Evolutionary conservation across 1,140 invertebrate species (phyloP).

Genomic region (Macrostomum lignano): DNA sequence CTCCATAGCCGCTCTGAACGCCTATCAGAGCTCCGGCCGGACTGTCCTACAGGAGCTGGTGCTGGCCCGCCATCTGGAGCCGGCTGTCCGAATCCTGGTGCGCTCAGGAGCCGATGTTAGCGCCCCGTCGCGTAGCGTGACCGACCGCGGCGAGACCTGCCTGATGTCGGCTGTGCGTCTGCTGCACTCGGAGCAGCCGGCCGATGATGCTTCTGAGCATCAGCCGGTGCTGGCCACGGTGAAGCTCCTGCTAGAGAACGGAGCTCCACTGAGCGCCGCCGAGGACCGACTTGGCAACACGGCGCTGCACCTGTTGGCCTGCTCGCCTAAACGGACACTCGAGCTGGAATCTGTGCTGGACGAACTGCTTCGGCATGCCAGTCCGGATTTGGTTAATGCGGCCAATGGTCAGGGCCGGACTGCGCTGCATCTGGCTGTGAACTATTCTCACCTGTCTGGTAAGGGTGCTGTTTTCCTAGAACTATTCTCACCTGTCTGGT

Average conservation of each 20-base stretch:
- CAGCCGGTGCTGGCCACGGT: slow-evolving; percentile 15
- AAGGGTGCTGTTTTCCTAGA: no score
- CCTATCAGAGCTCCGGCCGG: no score
- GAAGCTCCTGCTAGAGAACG: slow-evolving; percentile 17
- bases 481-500: no score
- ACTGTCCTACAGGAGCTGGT: background rate
- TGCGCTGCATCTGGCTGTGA: no score
- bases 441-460: no score
- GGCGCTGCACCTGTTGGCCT: slow-evolving; percentile 21
- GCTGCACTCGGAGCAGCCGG: background rate
- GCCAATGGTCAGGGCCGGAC: no score
- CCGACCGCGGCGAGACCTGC: no score
- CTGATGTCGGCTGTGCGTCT: background rate
- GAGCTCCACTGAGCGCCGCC: slow-evolving; percentile 17
- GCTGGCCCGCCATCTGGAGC: background rate
- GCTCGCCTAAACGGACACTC: no score
- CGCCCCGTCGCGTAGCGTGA: background rate
- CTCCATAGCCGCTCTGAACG: no score
- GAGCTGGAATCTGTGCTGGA: slow-evolving; percentile 11
- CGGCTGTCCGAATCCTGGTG: slow-evolving; percentile 1
- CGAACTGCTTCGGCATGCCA: no score
- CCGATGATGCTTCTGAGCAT: slow-evolving; percentile 9
- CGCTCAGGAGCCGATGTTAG: background rate
- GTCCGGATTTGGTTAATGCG: no score
- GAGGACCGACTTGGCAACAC: slow-evolving; percentile 18